phyloP scores from a whole-genome alignment of 2,113 vertebrate species.

The Lanius collurio region DNA sequence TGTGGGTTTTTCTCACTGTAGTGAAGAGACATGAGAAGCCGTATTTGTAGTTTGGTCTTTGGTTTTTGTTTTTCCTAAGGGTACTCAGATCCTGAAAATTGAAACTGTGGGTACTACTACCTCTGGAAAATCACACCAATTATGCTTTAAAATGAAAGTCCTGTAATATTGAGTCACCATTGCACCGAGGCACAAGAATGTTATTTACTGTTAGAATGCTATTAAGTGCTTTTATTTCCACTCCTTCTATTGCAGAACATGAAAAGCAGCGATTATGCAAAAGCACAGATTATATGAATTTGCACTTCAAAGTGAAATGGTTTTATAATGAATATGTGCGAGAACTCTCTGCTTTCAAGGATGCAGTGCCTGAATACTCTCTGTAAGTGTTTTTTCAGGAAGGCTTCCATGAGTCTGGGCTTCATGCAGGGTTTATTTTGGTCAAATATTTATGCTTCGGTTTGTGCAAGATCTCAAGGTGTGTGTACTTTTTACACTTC shows the following conservation, averaged over 20 bases:
- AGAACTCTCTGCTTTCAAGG: constrained; percentile 91
- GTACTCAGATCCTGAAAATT: background rate
- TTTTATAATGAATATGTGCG: constrained; percentile 97
- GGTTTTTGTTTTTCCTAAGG: background rate
- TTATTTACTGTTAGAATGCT: constrained; percentile 42
- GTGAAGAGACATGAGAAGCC: background rate
- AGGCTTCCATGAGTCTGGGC: background rate
- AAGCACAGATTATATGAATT: constrained; percentile 99
- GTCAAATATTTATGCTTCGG: background rate
- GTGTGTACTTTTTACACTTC: background rate
- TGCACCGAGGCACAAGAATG: background rate
- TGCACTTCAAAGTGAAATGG: constrained; percentile 99
- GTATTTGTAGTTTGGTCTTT: background rate
- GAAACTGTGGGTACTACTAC: background rate
- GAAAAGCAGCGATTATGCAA: constrained; percentile 96
- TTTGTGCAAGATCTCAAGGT: background rate
- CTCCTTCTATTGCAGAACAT: constrained; percentile 86
- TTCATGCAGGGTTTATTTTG: background rate
- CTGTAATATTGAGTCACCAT: background rate
- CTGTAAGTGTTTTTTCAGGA: constrained; percentile 80
- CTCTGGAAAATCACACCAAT: background rate
- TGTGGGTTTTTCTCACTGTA: background rate
- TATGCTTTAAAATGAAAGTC: background rate
- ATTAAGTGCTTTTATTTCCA: constrained; percentile 65
- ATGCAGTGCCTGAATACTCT: constrained; percentile 91